Percentiles rank a stretch among this genome's conserved stretches.
These are phyloP conservation scores for Camarhynchus parvulus DNA, from an alignment of 2,113 vertebrate species.

Conservation along the genomic window DNA sequence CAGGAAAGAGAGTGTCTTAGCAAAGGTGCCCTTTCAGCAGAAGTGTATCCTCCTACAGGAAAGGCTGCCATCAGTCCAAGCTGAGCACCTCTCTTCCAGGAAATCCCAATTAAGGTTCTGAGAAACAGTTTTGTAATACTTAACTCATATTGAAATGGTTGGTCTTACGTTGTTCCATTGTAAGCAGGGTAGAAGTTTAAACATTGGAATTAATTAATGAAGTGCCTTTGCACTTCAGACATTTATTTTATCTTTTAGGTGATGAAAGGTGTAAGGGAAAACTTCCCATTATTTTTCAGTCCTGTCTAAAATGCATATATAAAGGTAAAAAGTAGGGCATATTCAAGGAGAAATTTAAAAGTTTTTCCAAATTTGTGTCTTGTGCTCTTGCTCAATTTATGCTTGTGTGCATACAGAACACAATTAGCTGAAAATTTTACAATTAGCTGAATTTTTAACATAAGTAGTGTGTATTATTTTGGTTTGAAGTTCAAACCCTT, in stretches of 20 bases:
- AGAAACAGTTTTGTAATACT: not conserved
- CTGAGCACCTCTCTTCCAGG: not conserved
- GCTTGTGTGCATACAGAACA: not conserved
- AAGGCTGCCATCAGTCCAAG: not conserved
- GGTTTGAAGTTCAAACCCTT: not conserved
- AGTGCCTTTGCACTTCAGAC: not conserved
- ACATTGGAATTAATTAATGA: not conserved
- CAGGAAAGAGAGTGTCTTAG: not conserved
- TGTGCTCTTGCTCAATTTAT: not conserved
- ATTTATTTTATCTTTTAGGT: not conserved
- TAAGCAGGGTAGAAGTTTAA: not conserved
- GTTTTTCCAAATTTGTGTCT: not conserved
- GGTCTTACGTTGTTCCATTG: not conserved
- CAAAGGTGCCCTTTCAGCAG: not conserved
- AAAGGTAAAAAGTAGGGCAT: not conserved
- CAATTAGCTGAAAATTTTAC: not conserved
- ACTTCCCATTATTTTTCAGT: not conserved
- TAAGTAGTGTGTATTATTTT: not conserved
- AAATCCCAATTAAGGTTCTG: not conserved
- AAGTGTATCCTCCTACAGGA: not conserved
- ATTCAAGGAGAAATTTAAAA: not conserved
- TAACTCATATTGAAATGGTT: not conserved
- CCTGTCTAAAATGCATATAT: not conserved
- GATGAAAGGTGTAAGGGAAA: not conserved
- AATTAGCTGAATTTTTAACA: not conserved